These are phyloP conservation scores for Idaea straminata DNA, from an alignment of 2,888 invertebrate species.

Conservation along the genomic window DNA sequence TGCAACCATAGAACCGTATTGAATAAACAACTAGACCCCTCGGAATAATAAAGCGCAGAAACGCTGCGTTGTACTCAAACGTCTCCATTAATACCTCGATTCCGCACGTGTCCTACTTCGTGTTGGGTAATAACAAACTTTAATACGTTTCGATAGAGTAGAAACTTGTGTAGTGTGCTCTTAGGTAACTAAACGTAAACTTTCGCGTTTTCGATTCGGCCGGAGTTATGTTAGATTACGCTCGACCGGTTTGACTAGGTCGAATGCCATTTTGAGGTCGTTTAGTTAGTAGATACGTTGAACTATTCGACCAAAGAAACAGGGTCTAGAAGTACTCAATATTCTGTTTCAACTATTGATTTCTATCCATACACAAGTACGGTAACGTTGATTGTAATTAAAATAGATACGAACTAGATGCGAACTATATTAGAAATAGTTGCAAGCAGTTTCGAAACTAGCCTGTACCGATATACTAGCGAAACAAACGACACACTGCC, in stretches of 20 bases:
- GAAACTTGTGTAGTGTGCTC: slow-evolving; percentile 24
- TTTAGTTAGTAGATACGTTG: slow-evolving; percentile 55
- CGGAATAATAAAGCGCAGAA: slow-evolving; percentile 59
- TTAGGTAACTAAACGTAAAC: slow-evolving; percentile 66
- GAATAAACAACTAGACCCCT: slow-evolving; percentile 33
- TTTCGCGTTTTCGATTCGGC: slow-evolving; percentile 73
- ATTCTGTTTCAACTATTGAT: slow-evolving; percentile 32
- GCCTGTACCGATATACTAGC: slow-evolving; percentile 29
- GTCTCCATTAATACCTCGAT: slow-evolving; percentile 79
- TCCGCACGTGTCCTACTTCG: slow-evolving; percentile 71
- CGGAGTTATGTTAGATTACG: slow-evolving; percentile 73
- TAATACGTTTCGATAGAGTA: slow-evolving; percentile 38
- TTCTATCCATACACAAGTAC: not conserved
- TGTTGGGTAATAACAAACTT: slow-evolving; percentile 48
- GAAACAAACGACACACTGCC: slow-evolving; percentile 33
- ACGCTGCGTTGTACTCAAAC: slow-evolving; percentile 52
- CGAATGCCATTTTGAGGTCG: slow-evolving; percentile 79
- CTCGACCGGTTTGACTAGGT: slow-evolving; percentile 63
- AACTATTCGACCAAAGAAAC: slow-evolving; percentile 50
- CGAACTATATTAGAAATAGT: slow-evolving; percentile 63
- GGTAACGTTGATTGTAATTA: slow-evolving; percentile 44
- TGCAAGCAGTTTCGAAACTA: slow-evolving; percentile 59
- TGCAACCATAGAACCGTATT: slow-evolving; percentile 36
- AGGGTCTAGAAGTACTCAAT: not conserved
- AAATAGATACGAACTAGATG: slow-evolving; percentile 64